Base-by-base conservation (phyloP, 1,140 invertebrate species). In the Drosophila tsacasi region DNA sequence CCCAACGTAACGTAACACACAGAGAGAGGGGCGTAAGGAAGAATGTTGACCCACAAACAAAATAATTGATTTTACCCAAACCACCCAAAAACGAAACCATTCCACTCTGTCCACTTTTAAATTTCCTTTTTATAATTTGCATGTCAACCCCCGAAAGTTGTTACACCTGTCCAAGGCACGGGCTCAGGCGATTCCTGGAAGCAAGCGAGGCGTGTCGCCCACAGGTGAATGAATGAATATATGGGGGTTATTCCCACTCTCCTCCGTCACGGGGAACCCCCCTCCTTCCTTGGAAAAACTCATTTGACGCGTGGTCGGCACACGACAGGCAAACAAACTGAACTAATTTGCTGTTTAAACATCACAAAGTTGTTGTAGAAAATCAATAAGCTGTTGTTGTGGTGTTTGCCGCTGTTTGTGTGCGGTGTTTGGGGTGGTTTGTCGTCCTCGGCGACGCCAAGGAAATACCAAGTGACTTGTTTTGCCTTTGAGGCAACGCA, bases 61-160 rank as follows among this genome's bases (percentile, higher is more conserved):
- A 52, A 68, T 47, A 83, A 83, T 83, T 83, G 81, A 83, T 83
- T 83, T 83, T 83, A 79, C 55, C 15, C 12, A 60, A 39, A 55
- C 13, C 15, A 6, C 54, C 54, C 19, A 40, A 50, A 50, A 40
- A 23, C 44, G 10, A 27, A 10, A n/a, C 39, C 47, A 32, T 25
- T 54, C 44, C 27, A 27, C 30, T 35, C 25, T 59, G 60, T 61
- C 57, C 52, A 42, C 37, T 66, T 64, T 64, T 17, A 46, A 64
- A 37, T 39, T 61, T 60, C 46, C 30, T 37, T 69, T 64, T 64
- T 64, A 23, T 75, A 80, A 69, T 74, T 61, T 75, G 42, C 17
- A 60, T 69, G 42, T 42, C 46, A 63, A 66, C 27, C 59, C 46
- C 49, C 39, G 15, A 37, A 46, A 37, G 40, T 39, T 54, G 30